phyloP scores from a whole-genome alignment of 2,888 invertebrate species.

The Parasteatoda lunata region DNA sequence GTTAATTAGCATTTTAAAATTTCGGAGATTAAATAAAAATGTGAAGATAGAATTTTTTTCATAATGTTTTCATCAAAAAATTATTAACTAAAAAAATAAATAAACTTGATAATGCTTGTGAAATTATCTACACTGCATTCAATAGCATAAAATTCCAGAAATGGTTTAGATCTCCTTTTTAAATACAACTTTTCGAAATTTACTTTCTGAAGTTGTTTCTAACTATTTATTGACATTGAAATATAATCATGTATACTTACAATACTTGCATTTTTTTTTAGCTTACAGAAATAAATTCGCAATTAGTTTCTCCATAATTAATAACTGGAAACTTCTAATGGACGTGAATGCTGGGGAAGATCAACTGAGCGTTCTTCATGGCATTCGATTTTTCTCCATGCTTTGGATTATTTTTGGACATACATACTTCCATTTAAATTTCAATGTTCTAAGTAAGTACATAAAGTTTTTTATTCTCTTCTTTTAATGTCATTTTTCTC shows the following conservation, averaged over 20 bases:
- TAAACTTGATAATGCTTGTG: background rate
- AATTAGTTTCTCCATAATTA: constrained; percentile 71
- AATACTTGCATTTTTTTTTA: background rate
- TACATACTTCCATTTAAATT: constrained; percentile 64
- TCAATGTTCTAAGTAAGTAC: constrained; percentile 65
- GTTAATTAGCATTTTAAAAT: too few relatives aligned
- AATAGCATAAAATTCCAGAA: background rate
- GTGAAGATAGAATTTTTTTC: too few relatives aligned
- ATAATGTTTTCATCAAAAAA: too few relatives aligned
- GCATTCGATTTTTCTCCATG: constrained; percentile 63
- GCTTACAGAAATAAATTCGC: constrained; percentile 20
- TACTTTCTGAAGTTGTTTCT: background rate
- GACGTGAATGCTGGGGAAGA: constrained; percentile 60
- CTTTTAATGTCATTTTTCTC: too few relatives aligned
- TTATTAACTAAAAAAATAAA: background rate
- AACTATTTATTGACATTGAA: too few relatives aligned
- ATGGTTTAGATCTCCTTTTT: background rate
- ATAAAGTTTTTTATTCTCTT: background rate
- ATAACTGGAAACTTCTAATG: constrained; percentile 71
- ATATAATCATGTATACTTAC: too few relatives aligned
- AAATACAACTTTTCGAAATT: background rate
- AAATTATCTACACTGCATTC: background rate
- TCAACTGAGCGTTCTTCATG: constrained; percentile 51
- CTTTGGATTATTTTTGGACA: constrained; percentile 69
- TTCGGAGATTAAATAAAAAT: too few relatives aligned